phyloP scores from a whole-genome alignment of 2,113 vertebrate genomes.

The Monopterus albus region DNA sequence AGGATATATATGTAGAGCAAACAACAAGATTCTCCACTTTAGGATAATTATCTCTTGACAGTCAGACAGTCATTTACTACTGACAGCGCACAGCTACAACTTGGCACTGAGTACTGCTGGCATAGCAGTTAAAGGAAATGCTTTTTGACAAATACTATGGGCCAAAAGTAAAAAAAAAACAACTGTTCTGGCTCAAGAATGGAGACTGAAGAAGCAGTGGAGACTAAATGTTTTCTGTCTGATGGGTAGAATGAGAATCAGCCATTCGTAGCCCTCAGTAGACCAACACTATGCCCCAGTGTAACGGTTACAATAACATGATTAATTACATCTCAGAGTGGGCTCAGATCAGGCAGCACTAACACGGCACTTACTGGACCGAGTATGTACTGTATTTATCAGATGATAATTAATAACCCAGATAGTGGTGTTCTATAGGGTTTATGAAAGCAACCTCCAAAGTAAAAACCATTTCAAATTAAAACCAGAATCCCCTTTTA shows the following conservation, averaged over 20 bases:
- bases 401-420: conserved; percentile 42
- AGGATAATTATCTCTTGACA: conserved; percentile 11
- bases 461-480: neutral
- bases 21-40: conserved; percentile 14
- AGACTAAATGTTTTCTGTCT: conserved; percentile 34
- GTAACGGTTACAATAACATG: conserved; percentile 37
- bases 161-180: conserved; percentile 61
- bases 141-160: conserved; percentile 35
- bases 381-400: conserved; percentile 23
- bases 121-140: conserved; percentile 35
- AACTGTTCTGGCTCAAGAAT: conserved; percentile 28
- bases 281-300: conserved; percentile 19
- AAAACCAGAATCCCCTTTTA: neutral
- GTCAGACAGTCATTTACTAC: conserved; percentile 2
- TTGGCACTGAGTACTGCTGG: conserved; percentile 47
- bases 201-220: conserved; percentile 6
- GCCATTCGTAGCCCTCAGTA: neutral
- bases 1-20: conserved; percentile 1
- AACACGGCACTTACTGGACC: conserved; percentile 6
- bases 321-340: conserved; percentile 37
- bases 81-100: conserved; percentile 21
- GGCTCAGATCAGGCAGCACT: conserved; percentile 34
- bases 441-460: neutral
- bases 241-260: conserved; percentile 31
- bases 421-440: neutral